Evolutionary conservation across 2,888 invertebrate species (phyloP).

Genomic region (Isoperla grammatica): DNA sequence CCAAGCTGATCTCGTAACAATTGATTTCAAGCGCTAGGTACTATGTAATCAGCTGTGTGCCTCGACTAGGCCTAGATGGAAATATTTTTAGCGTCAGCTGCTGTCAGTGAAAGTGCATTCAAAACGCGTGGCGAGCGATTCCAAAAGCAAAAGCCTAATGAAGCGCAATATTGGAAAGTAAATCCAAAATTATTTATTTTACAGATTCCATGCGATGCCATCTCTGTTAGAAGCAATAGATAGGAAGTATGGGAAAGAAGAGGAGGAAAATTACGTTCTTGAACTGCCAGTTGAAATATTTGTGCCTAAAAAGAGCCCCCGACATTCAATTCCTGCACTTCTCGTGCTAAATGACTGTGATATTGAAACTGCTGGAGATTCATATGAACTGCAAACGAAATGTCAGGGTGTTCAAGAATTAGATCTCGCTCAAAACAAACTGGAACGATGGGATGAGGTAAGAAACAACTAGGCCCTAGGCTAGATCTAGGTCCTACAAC

Average conservation of each 20-base stretch:
- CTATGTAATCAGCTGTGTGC: neutral
- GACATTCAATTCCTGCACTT: conserved; percentile 62
- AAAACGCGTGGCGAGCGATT: neutral
- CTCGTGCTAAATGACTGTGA: conserved; percentile 87
- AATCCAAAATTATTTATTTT: conserved; percentile 20
- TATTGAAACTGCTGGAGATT: conserved; percentile 84
- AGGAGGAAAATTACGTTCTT: conserved; percentile 32
- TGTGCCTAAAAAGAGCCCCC: conserved; percentile 75
- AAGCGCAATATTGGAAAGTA: neutral
- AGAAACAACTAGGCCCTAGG: conserved; percentile 32
- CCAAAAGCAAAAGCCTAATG: neutral
- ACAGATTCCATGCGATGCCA: conserved; percentile 56
- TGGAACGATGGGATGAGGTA: conserved; percentile 83
- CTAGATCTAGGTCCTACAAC: no score
- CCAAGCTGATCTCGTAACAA: no score
- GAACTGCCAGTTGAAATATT: conserved; percentile 71
- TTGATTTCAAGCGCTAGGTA: no score
- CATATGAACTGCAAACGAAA: conserved; percentile 69
- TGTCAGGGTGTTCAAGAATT: conserved; percentile 89
- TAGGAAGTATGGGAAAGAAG: conserved; percentile 64
- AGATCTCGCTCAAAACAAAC: conserved; percentile 88
- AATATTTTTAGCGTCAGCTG: neutral
- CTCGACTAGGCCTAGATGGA: neutral
- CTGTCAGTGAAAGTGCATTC: conserved; percentile 16
- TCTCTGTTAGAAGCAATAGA: conserved; percentile 85